Evolutionary conservation across 2,113 vertebrate genomes (phyloP), one percentile per base, ranked within the genome.

Genomic region (Phalacrocorax aristotelis): DNA sequence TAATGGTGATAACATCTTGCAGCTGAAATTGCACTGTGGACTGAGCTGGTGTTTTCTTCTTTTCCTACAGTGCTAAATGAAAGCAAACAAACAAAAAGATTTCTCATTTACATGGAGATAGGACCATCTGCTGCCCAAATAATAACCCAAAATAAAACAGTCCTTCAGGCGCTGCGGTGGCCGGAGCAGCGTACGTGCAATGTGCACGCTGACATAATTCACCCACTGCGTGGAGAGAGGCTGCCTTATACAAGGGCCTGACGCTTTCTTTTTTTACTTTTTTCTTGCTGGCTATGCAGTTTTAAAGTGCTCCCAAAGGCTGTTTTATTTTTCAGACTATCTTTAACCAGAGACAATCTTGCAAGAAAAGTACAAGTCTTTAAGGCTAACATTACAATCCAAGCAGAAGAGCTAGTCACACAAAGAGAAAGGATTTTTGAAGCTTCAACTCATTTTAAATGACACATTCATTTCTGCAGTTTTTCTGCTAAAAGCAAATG

Each of bases 91-190:
- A 78, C n/a, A 78, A 70, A 88, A 82, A 15, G 21, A 76, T 79
- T 88, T 80, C 87, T 91, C 84, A 88, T 95, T 92, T 93, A 92
- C 85, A 91, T 3, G 8, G 75, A 1, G 18, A 94, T 49, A 83
- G 48, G 85, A 95, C 77, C 92, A 96, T 95, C 90, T 74, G 82
- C 83, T 91, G 30, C 79, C 79, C 90, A 80, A 96, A 68, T 51
- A 87, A 95, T 34, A 91, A 71, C 71, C 51, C 62, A 94, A 95
- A 97, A 95, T 92, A 91, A 94, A 96, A 84, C 87, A 95, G 70
- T 55, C 83, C 96, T 97, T 87, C 61, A 89, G 89, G 96, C 83
- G 2, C 72, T 44, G 62, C 0, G 3, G 74, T 51, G 87, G 68
- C 85, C 12, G 2, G 61, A 62, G 75, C 87, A 19, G 57, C 6